Conservation (phyloP, 2,888 invertebrate genomes). For the Cheilosia grossa region DNA sequence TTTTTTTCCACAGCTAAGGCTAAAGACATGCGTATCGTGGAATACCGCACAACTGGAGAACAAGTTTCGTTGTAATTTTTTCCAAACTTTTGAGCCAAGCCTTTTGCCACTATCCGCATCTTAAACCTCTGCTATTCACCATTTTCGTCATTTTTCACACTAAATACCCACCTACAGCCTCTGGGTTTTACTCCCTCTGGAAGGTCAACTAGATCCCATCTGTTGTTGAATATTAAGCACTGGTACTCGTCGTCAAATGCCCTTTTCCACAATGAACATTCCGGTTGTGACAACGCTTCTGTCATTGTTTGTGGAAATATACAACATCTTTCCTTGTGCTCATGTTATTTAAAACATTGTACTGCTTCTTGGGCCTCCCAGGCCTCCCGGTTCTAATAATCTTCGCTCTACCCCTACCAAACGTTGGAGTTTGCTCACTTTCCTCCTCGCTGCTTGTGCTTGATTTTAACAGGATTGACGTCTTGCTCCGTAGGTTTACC, state of each 20-base stretch:
- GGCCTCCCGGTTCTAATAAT: background rate
- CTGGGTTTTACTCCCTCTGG: slow-evolving; percentile 2
- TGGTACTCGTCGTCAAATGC: slow-evolving; percentile 18
- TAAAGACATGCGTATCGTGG: slow-evolving; percentile 55
- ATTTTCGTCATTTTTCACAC: slow-evolving; percentile 32
- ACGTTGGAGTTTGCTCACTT: background rate
- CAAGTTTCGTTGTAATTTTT: slow-evolving; percentile 69
- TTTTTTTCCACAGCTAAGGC: slow-evolving; percentile 72
- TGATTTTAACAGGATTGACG: background rate
- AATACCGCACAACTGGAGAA: slow-evolving; percentile 67
- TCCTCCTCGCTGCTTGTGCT: slow-evolving; percentile 5
- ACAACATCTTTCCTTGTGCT: background rate
- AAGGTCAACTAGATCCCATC: slow-evolving; percentile 26
- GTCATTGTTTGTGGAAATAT: slow-evolving; percentile 22
- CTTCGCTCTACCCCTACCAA: slow-evolving; percentile 3
- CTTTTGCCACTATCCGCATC: slow-evolving; percentile 67
- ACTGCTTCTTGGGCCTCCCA: background rate
- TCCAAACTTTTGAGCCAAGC: slow-evolving; percentile 53
- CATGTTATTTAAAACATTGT: background rate
- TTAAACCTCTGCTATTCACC: slow-evolving; percentile 47
- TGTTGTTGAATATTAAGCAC: slow-evolving; percentile 3
- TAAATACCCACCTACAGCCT: slow-evolving; percentile 46
- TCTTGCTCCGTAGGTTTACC: too few relatives aligned
- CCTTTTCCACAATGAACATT: slow-evolving; percentile 8
- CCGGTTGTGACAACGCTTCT: slow-evolving; percentile 10